These are phyloP conservation scores for Chrysolina oricalcia DNA, from an alignment of 2,888 invertebrate genomes.

Conservation along the genomic window DNA sequence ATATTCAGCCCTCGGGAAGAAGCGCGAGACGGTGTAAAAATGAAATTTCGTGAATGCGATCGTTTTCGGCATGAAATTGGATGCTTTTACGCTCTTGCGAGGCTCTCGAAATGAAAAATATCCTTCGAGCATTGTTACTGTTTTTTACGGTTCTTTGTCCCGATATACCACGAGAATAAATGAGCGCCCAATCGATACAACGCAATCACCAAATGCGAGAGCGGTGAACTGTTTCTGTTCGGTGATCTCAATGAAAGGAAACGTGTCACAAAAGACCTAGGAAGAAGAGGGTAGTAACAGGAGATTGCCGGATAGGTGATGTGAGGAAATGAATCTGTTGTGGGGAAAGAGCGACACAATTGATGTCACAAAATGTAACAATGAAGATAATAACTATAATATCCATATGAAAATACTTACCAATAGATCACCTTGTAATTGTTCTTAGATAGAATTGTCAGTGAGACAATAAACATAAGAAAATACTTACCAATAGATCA, in stretches of 20 bases:
- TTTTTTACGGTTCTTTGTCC: constrained; percentile 34
- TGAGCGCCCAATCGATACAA: constrained; percentile 29
- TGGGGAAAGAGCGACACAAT: no score
- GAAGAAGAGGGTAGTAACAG: neutral
- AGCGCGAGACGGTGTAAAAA: constrained; percentile 40
- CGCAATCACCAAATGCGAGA: neutral
- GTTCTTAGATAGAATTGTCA: no score
- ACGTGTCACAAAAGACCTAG: constrained; percentile 8
- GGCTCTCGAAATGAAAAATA: constrained; percentile 34
- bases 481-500: no score
- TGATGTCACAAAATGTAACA: no score
- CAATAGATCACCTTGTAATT: no score
- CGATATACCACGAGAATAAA: constrained; percentile 30
- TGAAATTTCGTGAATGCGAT: constrained; percentile 44
- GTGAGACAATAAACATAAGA: no score
- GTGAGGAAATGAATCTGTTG: neutral
- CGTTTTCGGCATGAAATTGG: constrained; percentile 46
- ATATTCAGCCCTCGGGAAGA: constrained; percentile 30
- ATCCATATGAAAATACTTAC: no score
- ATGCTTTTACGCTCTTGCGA: constrained; percentile 37
- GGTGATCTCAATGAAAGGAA: constrained; percentile 15
- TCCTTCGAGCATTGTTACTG: constrained; percentile 39
- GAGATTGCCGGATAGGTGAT: neutral
- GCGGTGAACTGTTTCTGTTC: neutral
- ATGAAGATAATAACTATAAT: no score